These are phyloP conservation scores for Eufriesea mexicana DNA, from an alignment of 1,140 invertebrate genomes.

Conservation along the genomic window DNA sequence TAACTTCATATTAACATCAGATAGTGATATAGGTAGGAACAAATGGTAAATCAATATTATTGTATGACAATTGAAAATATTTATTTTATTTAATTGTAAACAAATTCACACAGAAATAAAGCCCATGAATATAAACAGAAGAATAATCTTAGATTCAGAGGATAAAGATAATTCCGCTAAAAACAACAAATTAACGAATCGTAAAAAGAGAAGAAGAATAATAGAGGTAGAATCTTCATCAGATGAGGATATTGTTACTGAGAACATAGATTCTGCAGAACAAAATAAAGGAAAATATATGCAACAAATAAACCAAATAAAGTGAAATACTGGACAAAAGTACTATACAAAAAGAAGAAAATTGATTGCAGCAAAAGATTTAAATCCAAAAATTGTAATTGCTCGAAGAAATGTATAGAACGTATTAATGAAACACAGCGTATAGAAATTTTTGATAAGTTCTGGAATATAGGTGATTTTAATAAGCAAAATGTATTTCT, in stretches of 20 bases:
- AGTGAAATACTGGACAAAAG: slow-evolving; percentile 47
- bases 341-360: slow-evolving; percentile 54
- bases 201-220: slow-evolving; percentile 59
- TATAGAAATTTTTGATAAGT: slow-evolving; percentile 51
- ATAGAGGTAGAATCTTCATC: slow-evolving; percentile 58
- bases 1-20: slow-evolving; percentile 55
- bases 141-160: no score
- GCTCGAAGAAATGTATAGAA: slow-evolving; percentile 45
- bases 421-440: slow-evolving; percentile 50
- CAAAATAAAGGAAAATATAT: slow-evolving; percentile 54
- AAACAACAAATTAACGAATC: no score
- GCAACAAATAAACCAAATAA: slow-evolving; percentile 58
- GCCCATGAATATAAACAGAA: no score
- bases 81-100: no score
- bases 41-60: slow-evolving; percentile 60
- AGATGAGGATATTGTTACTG: slow-evolving; percentile 49
- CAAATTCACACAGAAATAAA: no score
- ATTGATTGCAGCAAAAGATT: no score
- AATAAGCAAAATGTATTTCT: no score
- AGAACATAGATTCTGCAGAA: slow-evolving; percentile 52
- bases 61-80: slow-evolving; percentile 58
- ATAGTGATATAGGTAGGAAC: slow-evolving; percentile 61
- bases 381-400: no score
- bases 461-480: slow-evolving; percentile 57
- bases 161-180: no score